These are phyloP conservation scores for Chironex yamaguchii DNA, from an alignment of 30 jellyfish, hydroid and myxozoan genomes.

Conservation along the genomic window DNA sequence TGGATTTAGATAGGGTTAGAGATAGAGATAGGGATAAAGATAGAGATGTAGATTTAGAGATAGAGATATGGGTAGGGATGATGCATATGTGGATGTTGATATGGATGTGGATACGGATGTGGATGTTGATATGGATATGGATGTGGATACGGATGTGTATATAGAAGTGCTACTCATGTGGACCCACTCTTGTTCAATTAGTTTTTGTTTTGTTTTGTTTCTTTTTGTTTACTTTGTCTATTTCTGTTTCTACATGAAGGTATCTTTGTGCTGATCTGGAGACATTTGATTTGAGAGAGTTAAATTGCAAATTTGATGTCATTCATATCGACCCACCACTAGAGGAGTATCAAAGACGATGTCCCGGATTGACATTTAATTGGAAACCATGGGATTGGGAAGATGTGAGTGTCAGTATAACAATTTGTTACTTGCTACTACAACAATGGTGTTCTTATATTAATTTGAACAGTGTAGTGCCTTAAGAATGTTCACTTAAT, in stretches of 20 bases:
- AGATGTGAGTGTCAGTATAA: slow-evolving; percentile 59
- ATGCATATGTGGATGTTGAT: too few species aligned
- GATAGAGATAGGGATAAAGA: too few species aligned
- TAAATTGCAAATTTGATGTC: slow-evolving; percentile 93
- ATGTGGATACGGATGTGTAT: too few species aligned
- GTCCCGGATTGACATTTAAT: slow-evolving; percentile 94
- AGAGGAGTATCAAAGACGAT: slow-evolving; percentile 92
- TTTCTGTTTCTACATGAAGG: slow-evolving; percentile 67
- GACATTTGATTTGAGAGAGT: slow-evolving; percentile 78
- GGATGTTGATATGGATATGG: too few species aligned
- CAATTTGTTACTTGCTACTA: not conserved
- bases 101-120: too few species aligned
- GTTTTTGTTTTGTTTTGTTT: not conserved
- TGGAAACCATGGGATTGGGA: slow-evolving; percentile 99
- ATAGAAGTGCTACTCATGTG: too few species aligned
- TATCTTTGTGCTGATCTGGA: slow-evolving; percentile 91
- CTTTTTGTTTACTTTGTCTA: too few species aligned
- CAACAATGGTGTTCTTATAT: not conserved
- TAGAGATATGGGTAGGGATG: too few species aligned
- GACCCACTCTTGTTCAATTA: not conserved
- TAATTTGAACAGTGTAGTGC: too few species aligned
- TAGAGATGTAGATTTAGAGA: too few species aligned
- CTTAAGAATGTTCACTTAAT: too few species aligned
- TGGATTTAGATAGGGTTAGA: too few species aligned
- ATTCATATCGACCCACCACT: slow-evolving; percentile 95